A percentile compares a stretch with the other conserved stretches of the same genome.
These are phyloP conservation scores for Murina feae DNA, from an alignment of 2,113 vertebrate genomes.

Conservation along the genomic window DNA sequence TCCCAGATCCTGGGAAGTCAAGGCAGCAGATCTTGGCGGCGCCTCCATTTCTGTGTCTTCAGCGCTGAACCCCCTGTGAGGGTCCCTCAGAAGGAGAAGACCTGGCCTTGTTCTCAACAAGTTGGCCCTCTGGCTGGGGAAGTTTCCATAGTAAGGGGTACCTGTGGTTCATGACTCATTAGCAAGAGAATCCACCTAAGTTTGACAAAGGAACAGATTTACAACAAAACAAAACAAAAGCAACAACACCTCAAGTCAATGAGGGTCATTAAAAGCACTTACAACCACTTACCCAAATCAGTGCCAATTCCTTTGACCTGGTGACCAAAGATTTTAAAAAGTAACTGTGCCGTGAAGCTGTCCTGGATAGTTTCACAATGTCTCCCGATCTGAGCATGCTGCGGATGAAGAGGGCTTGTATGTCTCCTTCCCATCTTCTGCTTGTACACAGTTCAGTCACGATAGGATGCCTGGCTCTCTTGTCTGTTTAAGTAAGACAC, in stretches of 20 bases:
- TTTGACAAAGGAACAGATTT: not conserved
- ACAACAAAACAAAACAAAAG: not conserved
- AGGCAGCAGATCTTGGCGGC: not conserved
- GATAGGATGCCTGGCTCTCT: not conserved
- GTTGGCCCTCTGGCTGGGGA: not conserved
- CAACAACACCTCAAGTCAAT: not conserved
- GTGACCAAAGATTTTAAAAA: not conserved
- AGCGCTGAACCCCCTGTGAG: not conserved
- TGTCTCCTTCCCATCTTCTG: not conserved
- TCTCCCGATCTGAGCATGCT: not conserved
- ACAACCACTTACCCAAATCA: not conserved
- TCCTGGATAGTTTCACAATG: not conserved
- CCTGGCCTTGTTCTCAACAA: not conserved
- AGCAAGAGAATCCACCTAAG: not conserved
- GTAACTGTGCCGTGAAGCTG: not conserved
- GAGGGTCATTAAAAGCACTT: conserved; percentile 4
- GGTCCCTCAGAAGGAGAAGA: not conserved
- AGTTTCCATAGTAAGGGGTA: not conserved
- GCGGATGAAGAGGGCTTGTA: not conserved
- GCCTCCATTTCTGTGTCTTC: not conserved
- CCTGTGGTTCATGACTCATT: not conserved
- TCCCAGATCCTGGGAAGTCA: not conserved
- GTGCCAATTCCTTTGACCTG: not conserved
- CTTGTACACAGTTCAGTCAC: not conserved
- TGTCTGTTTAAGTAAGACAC: not conserved